Conservation (phyloP, 2,113 vertebrate species). For the Ceyx melanurus region DNA sequence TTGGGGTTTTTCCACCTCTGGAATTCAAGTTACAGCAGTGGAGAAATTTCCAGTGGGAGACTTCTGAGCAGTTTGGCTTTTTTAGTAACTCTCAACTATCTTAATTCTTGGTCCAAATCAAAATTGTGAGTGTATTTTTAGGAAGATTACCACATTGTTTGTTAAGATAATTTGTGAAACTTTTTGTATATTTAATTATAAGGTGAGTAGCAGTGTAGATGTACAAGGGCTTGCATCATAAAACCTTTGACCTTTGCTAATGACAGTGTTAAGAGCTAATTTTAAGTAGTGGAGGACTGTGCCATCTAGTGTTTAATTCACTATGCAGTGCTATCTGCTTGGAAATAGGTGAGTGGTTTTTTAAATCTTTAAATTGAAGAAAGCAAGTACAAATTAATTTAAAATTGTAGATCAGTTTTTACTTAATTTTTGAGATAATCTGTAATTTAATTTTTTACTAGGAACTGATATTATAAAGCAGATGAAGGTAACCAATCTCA, state of each 20-base stretch:
- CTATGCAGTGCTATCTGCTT: neutral
- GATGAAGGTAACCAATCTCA: neutral
- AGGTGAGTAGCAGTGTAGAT: neutral
- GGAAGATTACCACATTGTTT: neutral
- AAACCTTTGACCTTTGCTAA: neutral
- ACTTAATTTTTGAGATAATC: neutral
- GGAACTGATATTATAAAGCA: neutral
- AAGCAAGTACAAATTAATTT: neutral
- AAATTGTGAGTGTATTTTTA: neutral
- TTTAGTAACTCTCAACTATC: neutral
- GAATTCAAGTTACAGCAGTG: neutral
- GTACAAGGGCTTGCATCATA: neutral
- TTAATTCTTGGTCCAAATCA: neutral
- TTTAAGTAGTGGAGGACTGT: neutral
- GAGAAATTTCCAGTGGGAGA: neutral
- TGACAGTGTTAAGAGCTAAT: neutral
- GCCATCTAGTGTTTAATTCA: constrained; percentile 53
- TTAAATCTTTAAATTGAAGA: neutral
- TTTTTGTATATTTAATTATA: neutral
- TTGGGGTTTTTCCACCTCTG: neutral
- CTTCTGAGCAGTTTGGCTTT: too few species aligned
- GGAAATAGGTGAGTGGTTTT: neutral
- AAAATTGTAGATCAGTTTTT: neutral
- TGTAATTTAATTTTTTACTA: neutral
- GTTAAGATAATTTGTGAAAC: neutral